Conservation (phyloP, 1,140 invertebrate species). For the Oscheius sp. region DNA sequence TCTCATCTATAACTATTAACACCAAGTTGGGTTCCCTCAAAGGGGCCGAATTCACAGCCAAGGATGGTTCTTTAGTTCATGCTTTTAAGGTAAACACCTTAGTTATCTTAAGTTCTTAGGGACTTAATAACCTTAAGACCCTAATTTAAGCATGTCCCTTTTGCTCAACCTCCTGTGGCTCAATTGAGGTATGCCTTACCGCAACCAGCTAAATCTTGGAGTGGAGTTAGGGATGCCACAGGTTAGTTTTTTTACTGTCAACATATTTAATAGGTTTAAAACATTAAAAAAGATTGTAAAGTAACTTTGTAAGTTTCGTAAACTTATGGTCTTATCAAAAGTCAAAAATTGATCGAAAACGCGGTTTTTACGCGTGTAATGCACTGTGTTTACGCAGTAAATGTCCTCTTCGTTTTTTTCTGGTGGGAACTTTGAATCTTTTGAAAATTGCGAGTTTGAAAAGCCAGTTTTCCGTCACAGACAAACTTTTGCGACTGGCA, state of each 20-base stretch:
- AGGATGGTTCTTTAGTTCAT: not conserved
- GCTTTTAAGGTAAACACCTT: not conserved
- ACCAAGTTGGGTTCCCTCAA: too few species aligned
- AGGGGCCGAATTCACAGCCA: not conserved
- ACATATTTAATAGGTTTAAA: not conserved
- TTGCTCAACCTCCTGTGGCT: constrained; percentile 11
- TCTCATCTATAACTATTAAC: too few species aligned
- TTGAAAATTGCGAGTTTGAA: not conserved
- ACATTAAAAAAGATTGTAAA: not conserved
- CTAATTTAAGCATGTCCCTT: constrained; percentile 15
- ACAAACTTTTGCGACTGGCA: not conserved
- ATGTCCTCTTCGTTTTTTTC: not conserved
- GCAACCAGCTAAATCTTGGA: not conserved
- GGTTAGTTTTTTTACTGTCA: not conserved
- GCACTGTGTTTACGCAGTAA: not conserved
- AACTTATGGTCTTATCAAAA: not conserved
- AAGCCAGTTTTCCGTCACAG: not conserved
- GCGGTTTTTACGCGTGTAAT: not conserved
- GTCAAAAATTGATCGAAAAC: not conserved
- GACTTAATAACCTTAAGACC: not conserved
- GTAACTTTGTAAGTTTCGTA: not conserved
- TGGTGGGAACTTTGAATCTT: not conserved
- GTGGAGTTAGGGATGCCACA: constrained; percentile 14
- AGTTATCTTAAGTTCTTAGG: not conserved
- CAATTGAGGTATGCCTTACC: constrained; percentile 21